Evolutionary conservation across 2,797 vertebrate species (phyloP).

Genomic region (Acanthopagrus latus): DNA sequence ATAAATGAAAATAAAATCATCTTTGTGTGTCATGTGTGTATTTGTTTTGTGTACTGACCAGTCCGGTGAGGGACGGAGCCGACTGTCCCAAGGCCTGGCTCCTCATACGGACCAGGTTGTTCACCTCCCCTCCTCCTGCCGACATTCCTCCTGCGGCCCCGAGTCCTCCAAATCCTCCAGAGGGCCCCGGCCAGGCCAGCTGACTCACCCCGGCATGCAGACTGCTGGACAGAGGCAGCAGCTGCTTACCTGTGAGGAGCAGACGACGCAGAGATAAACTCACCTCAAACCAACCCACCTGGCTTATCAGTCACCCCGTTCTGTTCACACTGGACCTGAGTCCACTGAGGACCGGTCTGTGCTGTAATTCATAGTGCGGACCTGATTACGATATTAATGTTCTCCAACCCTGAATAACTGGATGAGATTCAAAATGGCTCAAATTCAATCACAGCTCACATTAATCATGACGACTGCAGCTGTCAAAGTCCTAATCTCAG

Average conservation of each 20-base stretch:
- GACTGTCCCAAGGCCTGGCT: slow-evolving; percentile 95
- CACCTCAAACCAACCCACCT: not conserved
- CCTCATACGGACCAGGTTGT: slow-evolving; percentile 96
- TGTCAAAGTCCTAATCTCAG: not conserved
- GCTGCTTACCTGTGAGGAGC: slow-evolving; percentile 90
- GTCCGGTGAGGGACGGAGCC: slow-evolving; percentile 95
- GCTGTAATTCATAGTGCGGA: not conserved
- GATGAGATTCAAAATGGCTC: not conserved
- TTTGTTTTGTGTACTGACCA: slow-evolving; percentile 84
- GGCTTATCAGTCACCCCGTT: not conserved
- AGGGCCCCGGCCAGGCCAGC: slow-evolving; percentile 83
- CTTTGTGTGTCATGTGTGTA: not conserved
- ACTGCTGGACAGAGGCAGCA: slow-evolving; percentile 94
- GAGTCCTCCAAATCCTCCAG: slow-evolving; percentile 19
- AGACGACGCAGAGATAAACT: not conserved
- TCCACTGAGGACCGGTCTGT: not conserved
- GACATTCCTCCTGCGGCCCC: slow-evolving; percentile 62
- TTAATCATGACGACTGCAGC: not conserved
- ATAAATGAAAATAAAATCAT: no score
- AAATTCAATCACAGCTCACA: not conserved
- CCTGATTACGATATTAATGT: not conserved
- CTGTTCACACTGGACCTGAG: not conserved
- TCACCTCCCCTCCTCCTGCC: slow-evolving; percentile 84
- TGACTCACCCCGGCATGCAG: slow-evolving; percentile 92
- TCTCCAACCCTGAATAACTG: slow-evolving; percentile 15